A percentile compares a stretch with the other conserved stretches of the same genome.
Conservation (phyloP, 1,140 invertebrate species). For the Vanessa atalanta region DNA sequence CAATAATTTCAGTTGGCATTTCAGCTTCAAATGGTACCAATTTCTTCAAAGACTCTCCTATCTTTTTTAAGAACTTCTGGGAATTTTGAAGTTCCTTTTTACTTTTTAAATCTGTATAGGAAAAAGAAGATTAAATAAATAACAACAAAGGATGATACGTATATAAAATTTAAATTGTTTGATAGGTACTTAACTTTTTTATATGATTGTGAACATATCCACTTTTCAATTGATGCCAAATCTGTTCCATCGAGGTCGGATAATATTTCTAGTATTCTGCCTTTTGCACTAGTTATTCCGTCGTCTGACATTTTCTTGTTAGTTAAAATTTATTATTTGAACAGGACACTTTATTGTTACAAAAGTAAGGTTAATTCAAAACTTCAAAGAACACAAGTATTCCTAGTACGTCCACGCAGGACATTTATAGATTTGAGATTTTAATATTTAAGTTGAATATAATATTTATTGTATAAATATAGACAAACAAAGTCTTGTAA, state of each 20-base stretch:
- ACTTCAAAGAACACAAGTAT: background rate
- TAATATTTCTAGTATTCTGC: slow-evolving; percentile 56
- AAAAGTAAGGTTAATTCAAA: background rate
- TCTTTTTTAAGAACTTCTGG: slow-evolving; percentile 72
- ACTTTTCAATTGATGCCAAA: slow-evolving; percentile 55
- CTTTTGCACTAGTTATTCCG: slow-evolving; percentile 47
- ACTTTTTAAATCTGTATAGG: slow-evolving; percentile 64
- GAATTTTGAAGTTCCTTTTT: slow-evolving; percentile 53
- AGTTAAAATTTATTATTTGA: background rate
- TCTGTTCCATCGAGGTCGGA: slow-evolving; percentile 51
- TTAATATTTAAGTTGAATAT: too few relatives aligned
- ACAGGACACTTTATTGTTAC: background rate
- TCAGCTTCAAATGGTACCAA: slow-evolving; percentile 82
- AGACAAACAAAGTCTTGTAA: too few relatives aligned
- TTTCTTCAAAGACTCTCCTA: slow-evolving; percentile 80
- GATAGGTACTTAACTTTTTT: slow-evolving; percentile 54
- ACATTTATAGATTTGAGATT: too few relatives aligned
- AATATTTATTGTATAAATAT: too few relatives aligned
- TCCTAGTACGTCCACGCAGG: too few relatives aligned
- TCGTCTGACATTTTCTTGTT: slow-evolving; percentile 51
- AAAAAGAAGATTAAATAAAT: too few relatives aligned
- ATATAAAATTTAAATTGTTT: background rate
- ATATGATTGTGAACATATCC: slow-evolving; percentile 62
- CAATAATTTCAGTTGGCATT: slow-evolving; percentile 82
- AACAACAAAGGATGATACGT: too few relatives aligned